Evolutionary conservation across 2,113 vertebrate genomes (phyloP).

Genomic region (Vulpes ferrilata): DNA sequence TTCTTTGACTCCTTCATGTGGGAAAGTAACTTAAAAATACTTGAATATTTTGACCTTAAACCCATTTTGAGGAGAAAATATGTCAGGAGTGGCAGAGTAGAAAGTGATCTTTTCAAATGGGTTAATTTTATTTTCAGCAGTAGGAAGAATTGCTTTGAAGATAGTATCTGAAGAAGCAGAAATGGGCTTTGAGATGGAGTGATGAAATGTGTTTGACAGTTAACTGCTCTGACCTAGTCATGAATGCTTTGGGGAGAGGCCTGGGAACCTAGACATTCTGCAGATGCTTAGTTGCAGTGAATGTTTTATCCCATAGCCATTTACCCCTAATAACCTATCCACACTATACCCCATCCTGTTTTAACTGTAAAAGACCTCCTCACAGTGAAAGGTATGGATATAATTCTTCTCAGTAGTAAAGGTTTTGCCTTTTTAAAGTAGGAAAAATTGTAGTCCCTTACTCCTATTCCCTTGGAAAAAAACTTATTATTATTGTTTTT

Average conservation of each 20-base stretch:
- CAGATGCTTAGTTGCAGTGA: neutral
- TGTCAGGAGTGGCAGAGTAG: neutral
- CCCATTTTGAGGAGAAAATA: constrained; percentile 40
- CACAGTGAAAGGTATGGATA: neutral
- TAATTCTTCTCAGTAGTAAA: neutral
- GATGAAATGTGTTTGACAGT: neutral
- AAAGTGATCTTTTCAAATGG: constrained; percentile 49
- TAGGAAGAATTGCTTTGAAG: constrained; percentile 29
- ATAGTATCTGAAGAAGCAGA: neutral
- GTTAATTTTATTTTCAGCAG: neutral
- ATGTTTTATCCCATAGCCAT: neutral
- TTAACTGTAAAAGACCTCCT: neutral
- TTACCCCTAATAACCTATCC: neutral
- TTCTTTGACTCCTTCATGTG: neutral
- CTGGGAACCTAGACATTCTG: neutral
- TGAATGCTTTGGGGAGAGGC: neutral
- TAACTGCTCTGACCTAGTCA: neutral
- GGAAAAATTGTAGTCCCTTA: neutral
- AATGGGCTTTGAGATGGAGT: constrained; percentile 31
- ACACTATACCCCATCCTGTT: neutral
- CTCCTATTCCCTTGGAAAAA: neutral
- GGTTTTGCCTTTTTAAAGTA: neutral
- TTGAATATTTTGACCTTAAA: neutral
- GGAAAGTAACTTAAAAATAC: neutral
- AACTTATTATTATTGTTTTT: constrained; percentile 15